phyloP scores from a whole-genome alignment of 2,113 vertebrate genomes.

The Ornithorhynchus anatinus region DNA sequence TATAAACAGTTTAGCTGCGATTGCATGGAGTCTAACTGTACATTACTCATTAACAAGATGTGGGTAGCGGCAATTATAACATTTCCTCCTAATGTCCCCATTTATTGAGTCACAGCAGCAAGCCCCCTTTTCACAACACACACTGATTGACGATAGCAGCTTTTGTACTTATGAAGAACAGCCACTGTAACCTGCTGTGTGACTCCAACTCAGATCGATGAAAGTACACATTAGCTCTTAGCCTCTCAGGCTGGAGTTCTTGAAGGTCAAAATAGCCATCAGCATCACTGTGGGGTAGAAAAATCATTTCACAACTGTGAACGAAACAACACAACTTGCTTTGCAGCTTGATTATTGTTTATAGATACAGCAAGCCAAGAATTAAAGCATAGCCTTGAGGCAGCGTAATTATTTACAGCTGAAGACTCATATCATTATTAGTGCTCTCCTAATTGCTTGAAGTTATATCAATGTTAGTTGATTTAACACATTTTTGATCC shows the following conservation, averaged over 20 bases:
- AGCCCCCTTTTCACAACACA: conserved; percentile 76
- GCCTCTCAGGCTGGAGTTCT: conserved; percentile 76
- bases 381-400: conserved; percentile 98
- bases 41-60: conserved; percentile 90
- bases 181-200: conserved; percentile 71
- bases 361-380: conserved; percentile 97
- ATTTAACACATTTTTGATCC: conserved; percentile 94
- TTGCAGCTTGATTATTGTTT: conserved; percentile 99
- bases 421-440: conserved; percentile 99
- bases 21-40: conserved; percentile 83
- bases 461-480: conserved; percentile 99
- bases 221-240: conserved; percentile 77
- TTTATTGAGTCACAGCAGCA: conserved; percentile 85
- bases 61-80: conserved; percentile 83
- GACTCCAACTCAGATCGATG: conserved; percentile 83
- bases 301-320: conserved; percentile 86
- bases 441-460: conserved; percentile 98
- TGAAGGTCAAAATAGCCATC: conserved; percentile 91
- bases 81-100: conserved; percentile 83
- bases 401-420: conserved; percentile 99
- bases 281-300: conserved; percentile 86
- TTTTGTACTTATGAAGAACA: conserved; percentile 74
- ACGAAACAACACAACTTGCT: conserved; percentile 84
- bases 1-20: conserved; percentile 87
- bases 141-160: conserved; percentile 76